Evolutionary conservation across 2,888 invertebrate genomes (phyloP).

Genomic region (Leucophenga montana): DNA sequence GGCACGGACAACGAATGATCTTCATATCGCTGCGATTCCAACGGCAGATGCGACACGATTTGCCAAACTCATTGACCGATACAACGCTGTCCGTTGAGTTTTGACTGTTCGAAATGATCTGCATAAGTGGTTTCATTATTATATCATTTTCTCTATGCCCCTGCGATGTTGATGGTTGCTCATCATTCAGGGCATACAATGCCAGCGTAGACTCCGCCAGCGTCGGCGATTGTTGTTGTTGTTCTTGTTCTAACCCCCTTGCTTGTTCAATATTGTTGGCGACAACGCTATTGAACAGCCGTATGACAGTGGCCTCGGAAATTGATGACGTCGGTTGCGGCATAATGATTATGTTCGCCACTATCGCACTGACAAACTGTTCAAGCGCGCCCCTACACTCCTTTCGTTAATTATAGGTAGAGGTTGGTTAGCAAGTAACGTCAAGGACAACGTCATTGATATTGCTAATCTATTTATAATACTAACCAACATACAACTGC

Average conservation of each 20-base stretch:
- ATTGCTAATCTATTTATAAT: too few relatives aligned
- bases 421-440: too few relatives aligned
- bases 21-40: conserved; percentile 65
- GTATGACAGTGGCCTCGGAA: conserved; percentile 56
- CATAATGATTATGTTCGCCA: too few relatives aligned
- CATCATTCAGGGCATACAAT: neutral
- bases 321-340: conserved; percentile 35
- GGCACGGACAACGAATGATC: conserved; percentile 67
- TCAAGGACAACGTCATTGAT: too few relatives aligned
- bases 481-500: too few relatives aligned
- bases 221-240: too few relatives aligned
- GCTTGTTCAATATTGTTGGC: conserved; percentile 4
- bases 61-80: conserved; percentile 62
- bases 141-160: neutral
- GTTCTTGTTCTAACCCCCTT: too few relatives aligned
- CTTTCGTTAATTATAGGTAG: too few relatives aligned
- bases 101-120: conserved; percentile 1
- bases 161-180: neutral
- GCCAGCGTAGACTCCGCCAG: neutral
- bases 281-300: conserved; percentile 55
- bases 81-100: conserved; percentile 50
- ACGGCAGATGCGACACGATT: conserved; percentile 70
- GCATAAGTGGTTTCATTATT: conserved; percentile 9
- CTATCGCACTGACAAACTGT: neutral
- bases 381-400: neutral